These are phyloP conservation scores for Athene noctua DNA, from an alignment of 2,113 vertebrate genomes.

Conservation along the genomic window DNA sequence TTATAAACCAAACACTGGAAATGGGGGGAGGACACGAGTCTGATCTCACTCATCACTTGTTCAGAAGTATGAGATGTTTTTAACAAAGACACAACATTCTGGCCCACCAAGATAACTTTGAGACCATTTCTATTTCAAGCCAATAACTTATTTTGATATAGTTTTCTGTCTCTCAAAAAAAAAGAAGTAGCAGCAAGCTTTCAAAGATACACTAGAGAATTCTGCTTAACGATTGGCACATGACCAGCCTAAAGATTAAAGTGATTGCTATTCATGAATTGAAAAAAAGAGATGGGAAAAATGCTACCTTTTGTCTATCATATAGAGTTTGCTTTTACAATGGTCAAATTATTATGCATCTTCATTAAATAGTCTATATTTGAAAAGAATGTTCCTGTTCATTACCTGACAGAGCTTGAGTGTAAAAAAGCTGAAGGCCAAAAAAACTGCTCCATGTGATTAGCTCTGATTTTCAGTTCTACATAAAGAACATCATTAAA, in stretches of 20 bases:
- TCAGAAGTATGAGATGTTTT: neutral
- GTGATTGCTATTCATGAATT: neutral
- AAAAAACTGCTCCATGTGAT: conserved; percentile 15
- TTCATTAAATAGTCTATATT: conserved; percentile 22
- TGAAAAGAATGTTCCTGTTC: conserved; percentile 33
- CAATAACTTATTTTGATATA: neutral
- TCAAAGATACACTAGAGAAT: neutral
- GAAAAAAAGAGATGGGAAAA: neutral
- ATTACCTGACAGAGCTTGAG: conserved; percentile 25
- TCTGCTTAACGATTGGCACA: neutral
- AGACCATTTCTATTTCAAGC: neutral
- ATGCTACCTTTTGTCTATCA: neutral
- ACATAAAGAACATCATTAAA: conserved; percentile 28
- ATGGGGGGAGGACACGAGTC: neutral
- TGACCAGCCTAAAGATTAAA: neutral
- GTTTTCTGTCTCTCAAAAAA: neutral
- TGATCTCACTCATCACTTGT: neutral
- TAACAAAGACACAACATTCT: neutral
- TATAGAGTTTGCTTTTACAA: conserved; percentile 17
- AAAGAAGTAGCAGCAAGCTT: neutral
- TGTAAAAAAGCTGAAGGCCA: conserved; percentile 43
- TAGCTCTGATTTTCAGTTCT: conserved; percentile 32
- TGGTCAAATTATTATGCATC: conserved; percentile 10
- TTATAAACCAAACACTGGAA: accelerated
- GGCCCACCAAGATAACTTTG: neutral